Percentiles rank a stretch among this genome's conserved stretches.
Evolutionary conservation across 1,140 invertebrate genomes (phyloP).

Genomic region (Teleogryllus occipitalis): DNA sequence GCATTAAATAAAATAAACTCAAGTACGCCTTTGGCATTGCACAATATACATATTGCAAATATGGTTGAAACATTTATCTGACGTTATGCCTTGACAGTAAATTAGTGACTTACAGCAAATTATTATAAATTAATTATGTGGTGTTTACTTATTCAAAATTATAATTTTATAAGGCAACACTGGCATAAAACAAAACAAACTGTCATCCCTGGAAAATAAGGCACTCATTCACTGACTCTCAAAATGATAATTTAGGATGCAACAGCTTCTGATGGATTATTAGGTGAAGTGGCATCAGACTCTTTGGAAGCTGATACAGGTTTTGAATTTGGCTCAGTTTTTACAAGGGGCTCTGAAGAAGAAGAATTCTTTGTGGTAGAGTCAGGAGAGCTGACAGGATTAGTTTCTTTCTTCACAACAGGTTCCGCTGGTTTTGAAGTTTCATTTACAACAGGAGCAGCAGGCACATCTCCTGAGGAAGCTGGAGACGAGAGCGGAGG

Average conservation of each 20-base stretch:
- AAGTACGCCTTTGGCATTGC: background rate
- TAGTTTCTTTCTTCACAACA: background rate
- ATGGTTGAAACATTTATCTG: background rate
- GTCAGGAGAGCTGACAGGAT: background rate
- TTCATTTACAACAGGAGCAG: background rate
- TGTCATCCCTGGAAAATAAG: conserved; percentile 7
- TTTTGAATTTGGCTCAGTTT: background rate
- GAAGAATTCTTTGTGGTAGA: background rate
- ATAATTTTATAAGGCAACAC: conserved; percentile 16
- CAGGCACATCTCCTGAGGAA: background rate
- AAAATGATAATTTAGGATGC: conserved; percentile 14
- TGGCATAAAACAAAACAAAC: conserved; percentile 18
- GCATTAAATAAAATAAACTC: background rate
- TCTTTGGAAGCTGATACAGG: background rate
- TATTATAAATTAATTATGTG: conserved; percentile 7
- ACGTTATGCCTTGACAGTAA: background rate
- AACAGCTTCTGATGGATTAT: background rate
- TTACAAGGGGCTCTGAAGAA: background rate
- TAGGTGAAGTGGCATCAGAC: background rate
- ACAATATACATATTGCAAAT: conserved; percentile 6
- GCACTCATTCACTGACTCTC: conserved; percentile 11
- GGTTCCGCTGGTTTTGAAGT: background rate
- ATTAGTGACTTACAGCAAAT: conserved; percentile 4
- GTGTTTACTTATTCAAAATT: conserved; percentile 6
- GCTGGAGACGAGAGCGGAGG: background rate